Percentiles rank a stretch among this genome's conserved stretches.
phyloP scores from a whole-genome alignment of 2,797 vertebrate species.

The Hephaestus fuliginosus region DNA sequence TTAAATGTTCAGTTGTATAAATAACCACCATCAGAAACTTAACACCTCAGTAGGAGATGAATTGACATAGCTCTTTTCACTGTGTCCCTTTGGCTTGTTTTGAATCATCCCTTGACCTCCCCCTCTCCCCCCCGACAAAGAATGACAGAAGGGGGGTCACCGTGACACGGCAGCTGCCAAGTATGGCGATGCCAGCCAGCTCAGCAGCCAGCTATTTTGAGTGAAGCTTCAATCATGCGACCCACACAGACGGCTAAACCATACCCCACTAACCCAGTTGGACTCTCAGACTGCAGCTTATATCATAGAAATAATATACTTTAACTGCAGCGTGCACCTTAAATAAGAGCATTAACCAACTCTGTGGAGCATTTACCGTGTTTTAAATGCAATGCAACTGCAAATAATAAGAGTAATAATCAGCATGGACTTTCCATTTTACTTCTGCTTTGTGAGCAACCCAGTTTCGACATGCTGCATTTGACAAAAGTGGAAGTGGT shows the following conservation, averaged over 20 bases:
- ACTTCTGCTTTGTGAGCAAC: background rate
- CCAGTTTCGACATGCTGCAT: background rate
- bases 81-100: slow-evolving; percentile 13
- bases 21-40: background rate
- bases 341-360: background rate
- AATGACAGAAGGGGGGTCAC: slow-evolving; percentile 1
- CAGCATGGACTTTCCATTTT: background rate
- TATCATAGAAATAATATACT: background rate
- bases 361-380: background rate
- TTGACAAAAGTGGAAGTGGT: slow-evolving; percentile 29
- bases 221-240: slow-evolving; percentile 22
- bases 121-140: background rate
- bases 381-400: background rate
- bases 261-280: slow-evolving; percentile 30
- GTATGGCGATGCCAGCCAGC: slow-evolving; percentile 53
- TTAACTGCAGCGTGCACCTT: background rate
- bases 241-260: background rate
- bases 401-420: background rate
- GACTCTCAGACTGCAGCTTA: background rate
- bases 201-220: slow-evolving; percentile 64
- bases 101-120: slow-evolving; percentile 23
- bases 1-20: background rate
- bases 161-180: slow-evolving; percentile 32
- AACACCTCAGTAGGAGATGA: background rate
- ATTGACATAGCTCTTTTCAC: background rate